Evolutionary conservation across 2,797 vertebrate genomes (phyloP).

Genomic region (Clarias pachynema): DNA sequence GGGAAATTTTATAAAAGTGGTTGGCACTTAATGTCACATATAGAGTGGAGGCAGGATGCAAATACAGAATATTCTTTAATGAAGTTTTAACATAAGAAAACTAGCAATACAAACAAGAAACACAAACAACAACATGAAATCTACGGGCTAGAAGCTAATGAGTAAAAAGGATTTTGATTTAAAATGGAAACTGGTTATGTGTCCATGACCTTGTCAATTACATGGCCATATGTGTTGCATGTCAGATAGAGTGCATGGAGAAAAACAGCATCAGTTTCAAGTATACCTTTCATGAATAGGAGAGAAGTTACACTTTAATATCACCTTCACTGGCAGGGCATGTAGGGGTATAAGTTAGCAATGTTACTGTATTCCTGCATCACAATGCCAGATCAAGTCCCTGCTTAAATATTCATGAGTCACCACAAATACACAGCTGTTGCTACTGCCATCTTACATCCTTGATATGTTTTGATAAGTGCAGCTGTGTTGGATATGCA

Average conservation of each 20-base stretch:
- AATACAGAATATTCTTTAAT: too few species aligned
- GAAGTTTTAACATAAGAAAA: too few species aligned
- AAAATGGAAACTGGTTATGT: background rate
- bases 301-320: slow-evolving; percentile 63
- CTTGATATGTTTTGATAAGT: background rate
- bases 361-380: slow-evolving; percentile 68
- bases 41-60: too few species aligned
- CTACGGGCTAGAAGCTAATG: background rate
- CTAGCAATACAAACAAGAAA: too few species aligned
- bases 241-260: slow-evolving; percentile 45
- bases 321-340: slow-evolving; percentile 69
- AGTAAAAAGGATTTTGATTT: background rate
- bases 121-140: too few species aligned
- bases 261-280: slow-evolving; percentile 63
- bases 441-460: slow-evolving; percentile 15
- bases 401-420: slow-evolving; percentile 82
- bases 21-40: background rate
- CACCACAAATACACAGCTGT: slow-evolving; percentile 71
- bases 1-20: background rate
- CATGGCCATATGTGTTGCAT: slow-evolving; percentile 35
- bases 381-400: slow-evolving; percentile 76
- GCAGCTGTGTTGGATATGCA: background rate
- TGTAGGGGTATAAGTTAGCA: slow-evolving; percentile 44
- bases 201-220: slow-evolving; percentile 39
- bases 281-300: slow-evolving; percentile 66